Conservation (phyloP, 2,797 vertebrate genomes). For the Darevskia nairensis region DNA sequence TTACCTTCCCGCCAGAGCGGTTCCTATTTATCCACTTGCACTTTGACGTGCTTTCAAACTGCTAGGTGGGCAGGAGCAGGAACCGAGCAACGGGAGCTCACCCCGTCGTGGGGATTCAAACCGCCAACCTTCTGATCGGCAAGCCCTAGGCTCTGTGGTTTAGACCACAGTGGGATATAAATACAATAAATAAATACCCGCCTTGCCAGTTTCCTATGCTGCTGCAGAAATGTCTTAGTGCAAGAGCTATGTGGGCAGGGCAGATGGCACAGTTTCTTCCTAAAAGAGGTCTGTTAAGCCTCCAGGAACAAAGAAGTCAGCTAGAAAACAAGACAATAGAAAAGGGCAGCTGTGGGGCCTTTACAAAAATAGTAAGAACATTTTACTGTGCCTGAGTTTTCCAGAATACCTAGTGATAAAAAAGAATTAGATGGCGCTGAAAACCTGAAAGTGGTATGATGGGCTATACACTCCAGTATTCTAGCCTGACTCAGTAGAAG, state of each 20-base stretch:
- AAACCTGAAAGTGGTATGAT: not conserved
- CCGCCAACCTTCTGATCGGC: too few relatives aligned
- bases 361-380: not conserved
- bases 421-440: constrained; percentile 14
- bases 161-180: too few relatives aligned
- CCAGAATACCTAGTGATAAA: not conserved
- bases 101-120: too few relatives aligned
- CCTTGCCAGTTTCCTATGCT: too few relatives aligned
- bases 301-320: not conserved
- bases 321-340: not conserved
- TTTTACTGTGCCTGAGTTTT: not conserved
- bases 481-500: not conserved
- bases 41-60: too few relatives aligned
- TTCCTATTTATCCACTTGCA: too few relatives aligned
- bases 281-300: not conserved
- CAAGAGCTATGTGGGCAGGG: not conserved
- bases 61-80: too few relatives aligned
- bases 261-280: not conserved
- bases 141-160: too few relatives aligned
- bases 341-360: not conserved
- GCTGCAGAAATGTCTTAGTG: not conserved
- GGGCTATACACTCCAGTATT: not conserved
- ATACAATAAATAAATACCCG: too few relatives aligned
- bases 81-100: too few relatives aligned
- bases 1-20: too few relatives aligned